These are phyloP conservation scores for Osmerus eperlanus DNA, from an alignment of 2,113 vertebrate genomes.

Conservation along the genomic window DNA sequence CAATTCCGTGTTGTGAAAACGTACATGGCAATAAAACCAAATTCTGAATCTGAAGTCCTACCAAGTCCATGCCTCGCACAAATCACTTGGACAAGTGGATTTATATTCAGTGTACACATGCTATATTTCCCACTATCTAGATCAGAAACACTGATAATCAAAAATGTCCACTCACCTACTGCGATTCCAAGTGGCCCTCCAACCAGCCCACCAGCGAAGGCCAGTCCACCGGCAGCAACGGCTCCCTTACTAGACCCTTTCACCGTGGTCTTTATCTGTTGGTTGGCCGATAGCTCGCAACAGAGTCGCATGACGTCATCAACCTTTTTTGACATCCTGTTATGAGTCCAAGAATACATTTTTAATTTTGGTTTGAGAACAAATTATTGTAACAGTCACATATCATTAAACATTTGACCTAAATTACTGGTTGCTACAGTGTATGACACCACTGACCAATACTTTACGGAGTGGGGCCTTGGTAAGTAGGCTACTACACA, in stretches of 20 bases:
- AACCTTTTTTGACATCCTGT: conserved; percentile 68
- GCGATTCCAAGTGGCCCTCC: conserved; percentile 84
- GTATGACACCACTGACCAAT: too few relatives aligned
- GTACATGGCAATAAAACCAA: too few relatives aligned
- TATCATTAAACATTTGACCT: too few relatives aligned
- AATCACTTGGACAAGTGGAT: not conserved
- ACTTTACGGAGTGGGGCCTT: too few relatives aligned
- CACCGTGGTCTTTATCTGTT: conserved; percentile 78
- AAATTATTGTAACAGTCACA: too few relatives aligned
- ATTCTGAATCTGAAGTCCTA: too few relatives aligned
- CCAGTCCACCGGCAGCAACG: conserved; percentile 70
- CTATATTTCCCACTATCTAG: not conserved
- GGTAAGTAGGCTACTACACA: too few relatives aligned
- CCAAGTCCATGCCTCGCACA: not conserved
- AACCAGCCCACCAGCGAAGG: conserved; percentile 82
- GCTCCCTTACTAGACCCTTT: conserved; percentile 79
- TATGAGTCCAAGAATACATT: too few relatives aligned
- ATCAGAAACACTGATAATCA: not conserved
- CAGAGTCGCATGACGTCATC: conserved; percentile 81
- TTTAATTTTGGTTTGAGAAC: too few relatives aligned
- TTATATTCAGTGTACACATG: not conserved
- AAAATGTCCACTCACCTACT: conserved; percentile 73
- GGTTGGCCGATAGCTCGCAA: conserved; percentile 72
- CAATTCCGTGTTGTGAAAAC: too few relatives aligned
- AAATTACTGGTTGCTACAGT: too few relatives aligned